Base-by-base conservation (phyloP, 2,797 vertebrate species). In the Oryzias dopingdopingensis region DNA sequence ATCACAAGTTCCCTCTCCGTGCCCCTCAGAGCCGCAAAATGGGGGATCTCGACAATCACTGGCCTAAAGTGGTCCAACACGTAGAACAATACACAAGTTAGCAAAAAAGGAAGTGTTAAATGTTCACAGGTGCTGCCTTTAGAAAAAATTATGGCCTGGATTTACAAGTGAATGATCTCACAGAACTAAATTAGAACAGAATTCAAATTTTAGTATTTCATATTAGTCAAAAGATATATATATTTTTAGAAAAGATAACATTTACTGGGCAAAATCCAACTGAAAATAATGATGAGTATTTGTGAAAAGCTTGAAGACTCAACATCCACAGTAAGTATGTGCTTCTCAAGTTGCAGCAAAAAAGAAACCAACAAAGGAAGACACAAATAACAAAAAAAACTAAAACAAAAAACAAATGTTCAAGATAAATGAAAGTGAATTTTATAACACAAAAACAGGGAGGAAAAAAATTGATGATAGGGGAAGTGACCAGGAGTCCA, bases 31-130 rank as follows among this genome's bases (percentile, higher is more conserved):
- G 97, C 96, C 1, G 96, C 97, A 67, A 98, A 99, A 78, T 99
- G 97, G 16, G 96, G 96, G 66, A 99, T 98, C 91, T 99, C 97
- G 84, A 99, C 95, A 65, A 99, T 97, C 83, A 99, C 96, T 15
- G 96, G 96, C 90, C 96, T 99, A 72, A 64, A 80, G 44, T 78
- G 15, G 20, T 16, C n/a, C 56, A 4, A 58, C 58, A 1, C 14
- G 55, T 14, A 67, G 64, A 15, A 52, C 4, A 74, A 61, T 55
- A 26, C 44, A n/a, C 26, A 67, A 23, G 32, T n/a, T 6, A 1
- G 2, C 32, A 37, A 37, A 49, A 4, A 51, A 43, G 18, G 1
- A 46, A 37, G 4, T 15, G 24, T 3, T 14, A 15, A 20, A 49
- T 42, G 16, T 40, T 17, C 48, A 32, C n/a, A 44, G 42, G 7